Percentiles rank a stretch among this genome's conserved stretches.
phyloP scores from a whole-genome alignment of 2,888 invertebrate genomes.

The Aphodius sticticus region DNA sequence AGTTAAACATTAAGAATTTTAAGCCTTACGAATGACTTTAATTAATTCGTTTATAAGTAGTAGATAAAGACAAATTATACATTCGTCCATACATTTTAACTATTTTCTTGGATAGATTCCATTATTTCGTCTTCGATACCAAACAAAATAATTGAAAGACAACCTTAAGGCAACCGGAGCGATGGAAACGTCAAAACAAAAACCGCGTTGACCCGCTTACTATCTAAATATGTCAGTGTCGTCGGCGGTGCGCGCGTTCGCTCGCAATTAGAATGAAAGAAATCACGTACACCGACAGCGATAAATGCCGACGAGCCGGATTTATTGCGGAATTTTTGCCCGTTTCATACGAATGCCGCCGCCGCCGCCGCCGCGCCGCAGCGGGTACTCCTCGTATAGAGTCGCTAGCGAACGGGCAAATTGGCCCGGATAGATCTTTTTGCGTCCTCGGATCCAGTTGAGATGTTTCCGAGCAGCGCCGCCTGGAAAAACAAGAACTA shows the following conservation, averaged over 20 bases:
- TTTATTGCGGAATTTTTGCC: neutral
- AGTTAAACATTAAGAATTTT: no score
- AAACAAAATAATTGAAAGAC: no score
- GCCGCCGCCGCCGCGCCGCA: neutral
- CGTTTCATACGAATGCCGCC: neutral
- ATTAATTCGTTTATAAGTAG: no score
- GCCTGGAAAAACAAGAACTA: neutral
- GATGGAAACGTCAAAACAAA: no score
- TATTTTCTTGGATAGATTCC: no score
- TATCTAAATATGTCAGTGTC: neutral
- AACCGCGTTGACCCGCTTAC: neutral
- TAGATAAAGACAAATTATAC: no score
- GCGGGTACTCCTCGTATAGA: neutral
- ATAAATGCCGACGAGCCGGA: neutral
- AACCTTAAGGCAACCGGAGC: no score
- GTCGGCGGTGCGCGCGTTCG: neutral
- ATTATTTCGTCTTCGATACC: no score
- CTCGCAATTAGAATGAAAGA: neutral
- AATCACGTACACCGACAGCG: neutral
- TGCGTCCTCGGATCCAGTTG: neutral
- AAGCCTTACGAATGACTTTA: no score
- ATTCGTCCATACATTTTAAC: no score
- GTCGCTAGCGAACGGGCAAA: neutral
- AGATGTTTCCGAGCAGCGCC: neutral
- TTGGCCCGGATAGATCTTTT: neutral